Conservation (phyloP, 2,797 vertebrate genomes). For the Esox lucius region DNA sequence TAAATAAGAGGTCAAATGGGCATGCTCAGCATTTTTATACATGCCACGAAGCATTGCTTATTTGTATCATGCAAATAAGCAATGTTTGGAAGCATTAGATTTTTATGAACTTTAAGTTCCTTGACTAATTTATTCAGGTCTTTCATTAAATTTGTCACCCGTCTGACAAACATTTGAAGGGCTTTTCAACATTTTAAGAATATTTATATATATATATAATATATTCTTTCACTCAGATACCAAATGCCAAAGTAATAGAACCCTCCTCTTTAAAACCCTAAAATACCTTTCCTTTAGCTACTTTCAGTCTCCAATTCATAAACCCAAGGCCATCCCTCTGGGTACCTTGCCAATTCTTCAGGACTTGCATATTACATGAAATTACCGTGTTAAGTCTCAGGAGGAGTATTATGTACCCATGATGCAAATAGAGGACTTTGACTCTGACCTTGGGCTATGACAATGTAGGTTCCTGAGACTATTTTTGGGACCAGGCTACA, state of each 20-base stretch:
- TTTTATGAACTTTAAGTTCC: too few relatives aligned
- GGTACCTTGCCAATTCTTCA: not conserved
- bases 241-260: not conserved
- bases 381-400: not conserved
- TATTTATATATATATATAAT: too few relatives aligned
- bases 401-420: not conserved
- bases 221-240: not conserved
- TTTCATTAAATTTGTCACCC: too few relatives aligned
- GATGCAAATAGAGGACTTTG: slow-evolving; percentile 23
- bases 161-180: not conserved
- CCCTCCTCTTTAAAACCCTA: not conserved
- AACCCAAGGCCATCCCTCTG: not conserved
- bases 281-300: not conserved
- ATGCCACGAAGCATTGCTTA: too few relatives aligned
- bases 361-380: not conserved
- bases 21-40: too few relatives aligned
- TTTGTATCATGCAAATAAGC: too few relatives aligned
- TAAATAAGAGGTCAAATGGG: too few relatives aligned
- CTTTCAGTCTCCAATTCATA: not conserved
- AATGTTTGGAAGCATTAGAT: too few relatives aligned
- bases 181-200: not conserved
- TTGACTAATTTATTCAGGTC: too few relatives aligned
- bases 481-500: slow-evolving; percentile 43
- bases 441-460: slow-evolving; percentile 42
- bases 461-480: slow-evolving; percentile 38